phyloP scores from a whole-genome alignment of 2,888 invertebrate species.

The Drosophila stalkeri region DNA sequence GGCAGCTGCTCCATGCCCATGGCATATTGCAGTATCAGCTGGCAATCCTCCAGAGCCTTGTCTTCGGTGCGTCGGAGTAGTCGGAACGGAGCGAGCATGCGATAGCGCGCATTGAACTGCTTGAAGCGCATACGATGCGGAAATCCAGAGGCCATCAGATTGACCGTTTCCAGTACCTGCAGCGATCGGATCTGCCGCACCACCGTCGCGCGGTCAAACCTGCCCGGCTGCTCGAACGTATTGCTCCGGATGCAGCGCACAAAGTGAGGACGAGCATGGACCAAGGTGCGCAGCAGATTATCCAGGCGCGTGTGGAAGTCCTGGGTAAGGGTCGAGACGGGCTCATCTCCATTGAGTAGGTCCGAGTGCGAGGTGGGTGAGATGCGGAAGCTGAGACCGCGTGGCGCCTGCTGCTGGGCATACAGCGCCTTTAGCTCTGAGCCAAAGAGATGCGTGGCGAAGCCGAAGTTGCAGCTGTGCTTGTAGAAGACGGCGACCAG shows the following conservation, averaged over 20 bases:
- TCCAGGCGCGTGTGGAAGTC: conserved; percentile 98
- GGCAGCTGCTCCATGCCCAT: conserved; percentile 89
- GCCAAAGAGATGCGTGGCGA: conserved; percentile 97
- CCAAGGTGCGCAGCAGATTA: conserved; percentile 94
- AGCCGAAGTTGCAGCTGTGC: conserved; percentile 97
- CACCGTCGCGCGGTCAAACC: conserved; percentile 93
- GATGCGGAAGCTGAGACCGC: conserved; percentile 93
- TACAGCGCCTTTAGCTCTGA: conserved; percentile 94
- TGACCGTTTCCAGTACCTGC: conserved; percentile 96
- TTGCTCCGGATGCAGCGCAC: conserved; percentile 96
- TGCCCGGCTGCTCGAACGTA: conserved; percentile 91
- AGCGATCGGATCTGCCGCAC: conserved; percentile 95
- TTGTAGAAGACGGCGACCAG: conserved; percentile 96
- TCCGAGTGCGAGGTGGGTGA: conserved; percentile 95
- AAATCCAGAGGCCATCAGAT: conserved; percentile 97
- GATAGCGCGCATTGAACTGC: conserved; percentile 94
- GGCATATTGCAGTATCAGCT: conserved; percentile 90
- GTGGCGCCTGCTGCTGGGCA: conserved; percentile 90
- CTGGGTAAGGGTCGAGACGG: conserved; percentile 95
- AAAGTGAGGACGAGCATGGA: conserved; percentile 97
- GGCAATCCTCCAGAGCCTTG: conserved; percentile 91
- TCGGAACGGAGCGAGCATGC: conserved; percentile 93
- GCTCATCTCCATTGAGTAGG: conserved; percentile 92
- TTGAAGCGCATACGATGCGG: conserved; percentile 98
- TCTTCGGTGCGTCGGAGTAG: conserved; percentile 89